phyloP scores from a whole-genome alignment of 2,797 vertebrate genomes.

The Gymnodraco acuticeps region DNA sequence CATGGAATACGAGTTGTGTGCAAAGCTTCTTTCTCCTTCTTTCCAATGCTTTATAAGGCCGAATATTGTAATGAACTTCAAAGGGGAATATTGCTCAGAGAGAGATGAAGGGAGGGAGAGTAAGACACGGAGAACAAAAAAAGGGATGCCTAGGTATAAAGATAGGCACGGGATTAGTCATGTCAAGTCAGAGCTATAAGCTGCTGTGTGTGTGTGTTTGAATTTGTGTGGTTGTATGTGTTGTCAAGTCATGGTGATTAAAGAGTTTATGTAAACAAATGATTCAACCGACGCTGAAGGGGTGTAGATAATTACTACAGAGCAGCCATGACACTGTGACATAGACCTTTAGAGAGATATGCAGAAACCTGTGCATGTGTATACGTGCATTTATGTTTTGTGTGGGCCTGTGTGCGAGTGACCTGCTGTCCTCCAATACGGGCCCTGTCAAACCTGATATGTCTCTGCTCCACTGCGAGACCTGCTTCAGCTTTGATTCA shows the following conservation, averaged over 20 bases:
- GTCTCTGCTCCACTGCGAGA: conserved; percentile 60
- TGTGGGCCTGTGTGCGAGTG: conserved; percentile 20
- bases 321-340: conserved; percentile 40
- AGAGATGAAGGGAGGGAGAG: neutral
- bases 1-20: neutral
- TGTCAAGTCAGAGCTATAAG: conserved; percentile 36
- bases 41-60: neutral
- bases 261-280: conserved; percentile 37
- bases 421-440: conserved; percentile 54
- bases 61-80: neutral
- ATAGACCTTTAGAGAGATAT: conserved; percentile 27
- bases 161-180: conserved; percentile 39
- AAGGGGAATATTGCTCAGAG: neutral
- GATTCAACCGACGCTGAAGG: conserved; percentile 2
- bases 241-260: conserved; percentile 22
- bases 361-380: conserved; percentile 8
- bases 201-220: conserved; percentile 15
- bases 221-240: neutral
- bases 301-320: conserved; percentile 4
- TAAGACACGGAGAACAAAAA: neutral
- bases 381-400: neutral
- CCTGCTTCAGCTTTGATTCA: conserved; percentile 75
- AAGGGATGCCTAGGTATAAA: neutral
- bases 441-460: conserved; percentile 71
- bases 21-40: neutral